phyloP scores from a whole-genome alignment of 2,797 vertebrate genomes.

The Molossus alvarezi region DNA sequence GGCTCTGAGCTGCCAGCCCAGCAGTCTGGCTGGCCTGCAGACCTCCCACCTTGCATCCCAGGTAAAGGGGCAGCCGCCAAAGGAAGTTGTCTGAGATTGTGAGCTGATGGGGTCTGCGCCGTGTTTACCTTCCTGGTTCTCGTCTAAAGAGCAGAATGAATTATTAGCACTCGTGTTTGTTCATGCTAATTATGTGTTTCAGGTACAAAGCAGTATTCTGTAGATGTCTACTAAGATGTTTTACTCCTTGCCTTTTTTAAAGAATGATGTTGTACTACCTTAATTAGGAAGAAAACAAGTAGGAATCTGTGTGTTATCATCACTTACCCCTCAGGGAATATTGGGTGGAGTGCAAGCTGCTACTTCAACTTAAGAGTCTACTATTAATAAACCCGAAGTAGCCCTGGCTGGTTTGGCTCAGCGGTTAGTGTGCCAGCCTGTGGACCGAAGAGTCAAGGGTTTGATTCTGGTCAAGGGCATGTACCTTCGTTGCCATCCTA shows the following conservation, averaged over 20 bases:
- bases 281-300: slow-evolving; percentile 72
- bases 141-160: slow-evolving; percentile 68
- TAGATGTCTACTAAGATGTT: slow-evolving; percentile 62
- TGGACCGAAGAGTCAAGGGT: no score
- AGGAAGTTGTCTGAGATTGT: slow-evolving; percentile 54
- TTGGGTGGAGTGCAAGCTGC: background rate
- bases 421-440: no score
- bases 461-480: no score
- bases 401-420: no score
- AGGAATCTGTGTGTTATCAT: slow-evolving; percentile 68
- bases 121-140: slow-evolving; percentile 73
- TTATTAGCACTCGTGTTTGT: slow-evolving; percentile 68
- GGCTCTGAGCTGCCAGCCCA: background rate
- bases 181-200: slow-evolving; percentile 79
- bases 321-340: background rate
- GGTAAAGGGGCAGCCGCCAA: background rate
- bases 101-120: slow-evolving; percentile 47
- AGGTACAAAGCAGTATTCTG: slow-evolving; percentile 75
- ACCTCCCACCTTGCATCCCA: slow-evolving; percentile 72
- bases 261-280: slow-evolving; percentile 66
- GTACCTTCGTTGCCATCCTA: no score
- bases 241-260: slow-evolving; percentile 70
- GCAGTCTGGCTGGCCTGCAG: slow-evolving; percentile 7
- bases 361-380: slow-evolving; percentile 52
- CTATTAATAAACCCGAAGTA: slow-evolving; percentile 51